phyloP scores from a whole-genome alignment of 2,888 invertebrate genomes.

The Tupiocoris notatus region DNA sequence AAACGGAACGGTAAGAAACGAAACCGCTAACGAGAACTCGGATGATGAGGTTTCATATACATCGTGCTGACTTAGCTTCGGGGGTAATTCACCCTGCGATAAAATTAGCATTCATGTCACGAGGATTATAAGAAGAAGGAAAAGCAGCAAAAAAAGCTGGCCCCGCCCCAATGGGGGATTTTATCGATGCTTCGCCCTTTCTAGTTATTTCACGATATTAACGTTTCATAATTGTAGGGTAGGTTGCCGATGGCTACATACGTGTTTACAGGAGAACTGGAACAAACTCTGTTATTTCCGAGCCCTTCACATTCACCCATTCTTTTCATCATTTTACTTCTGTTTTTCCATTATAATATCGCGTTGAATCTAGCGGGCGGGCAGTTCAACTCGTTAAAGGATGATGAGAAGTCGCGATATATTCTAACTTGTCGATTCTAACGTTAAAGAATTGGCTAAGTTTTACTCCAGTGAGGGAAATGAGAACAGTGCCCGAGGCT shows the following conservation, averaged over 20 bases:
- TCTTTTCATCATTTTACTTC: background rate
- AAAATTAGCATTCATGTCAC: conserved; percentile 33
- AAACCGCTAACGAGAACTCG: background rate
- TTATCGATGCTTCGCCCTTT: conserved; percentile 10
- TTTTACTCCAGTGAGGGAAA: too few relatives aligned
- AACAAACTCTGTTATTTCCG: conserved; percentile 1
- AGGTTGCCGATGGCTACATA: conserved; percentile 22
- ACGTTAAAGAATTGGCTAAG: background rate
- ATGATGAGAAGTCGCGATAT: background rate
- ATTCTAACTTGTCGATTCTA: background rate
- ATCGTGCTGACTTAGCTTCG: conserved; percentile 5
- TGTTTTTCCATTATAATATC: background rate
- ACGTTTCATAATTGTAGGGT: conserved; percentile 12
- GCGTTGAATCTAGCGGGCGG: background rate
- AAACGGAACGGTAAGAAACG: background rate
- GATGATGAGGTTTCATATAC: too few relatives aligned
- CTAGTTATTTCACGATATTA: conserved; percentile 23
- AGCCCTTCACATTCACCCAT: conserved; percentile 6
- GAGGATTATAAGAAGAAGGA: background rate
- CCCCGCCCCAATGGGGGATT: background rate
- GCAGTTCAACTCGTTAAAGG: background rate
- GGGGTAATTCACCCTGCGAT: conserved; percentile 23
- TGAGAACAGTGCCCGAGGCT: background rate
- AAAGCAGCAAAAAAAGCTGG: background rate
- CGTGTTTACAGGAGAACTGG: conserved; percentile 26